phyloP scores from a whole-genome alignment of 2,113 vertebrate genomes.

The Ranitomeya imitator region DNA sequence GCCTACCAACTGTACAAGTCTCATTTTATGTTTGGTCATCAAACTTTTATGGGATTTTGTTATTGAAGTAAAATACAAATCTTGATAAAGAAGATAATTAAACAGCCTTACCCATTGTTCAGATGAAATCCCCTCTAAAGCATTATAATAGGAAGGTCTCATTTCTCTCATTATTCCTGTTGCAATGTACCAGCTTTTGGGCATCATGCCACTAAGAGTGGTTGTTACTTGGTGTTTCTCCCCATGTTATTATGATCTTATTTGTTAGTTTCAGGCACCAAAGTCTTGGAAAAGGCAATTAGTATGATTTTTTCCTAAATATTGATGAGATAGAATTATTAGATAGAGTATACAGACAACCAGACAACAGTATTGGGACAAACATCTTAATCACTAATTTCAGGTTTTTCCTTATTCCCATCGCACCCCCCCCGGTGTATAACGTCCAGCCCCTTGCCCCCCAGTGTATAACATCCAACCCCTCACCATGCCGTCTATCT shows the following conservation, averaged over 20 bases:
- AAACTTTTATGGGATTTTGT: conserved; percentile 29
- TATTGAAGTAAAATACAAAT: conserved; percentile 23
- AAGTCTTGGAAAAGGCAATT: neutral
- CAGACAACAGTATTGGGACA: too few relatives aligned
- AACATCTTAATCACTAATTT: too few relatives aligned
- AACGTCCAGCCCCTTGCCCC: too few relatives aligned
- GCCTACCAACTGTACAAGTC: conserved; percentile 70
- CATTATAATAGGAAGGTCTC: neutral
- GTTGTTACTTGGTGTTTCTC: neutral
- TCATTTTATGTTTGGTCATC: conserved; percentile 39
- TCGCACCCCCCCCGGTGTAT: too few relatives aligned
- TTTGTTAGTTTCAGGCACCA: neutral
- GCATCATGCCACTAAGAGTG: neutral
- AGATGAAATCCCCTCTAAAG: neutral
- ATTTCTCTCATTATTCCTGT: neutral
- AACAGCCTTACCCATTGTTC: neutral
- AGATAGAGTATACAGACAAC: too few relatives aligned
- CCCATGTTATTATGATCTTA: neutral
- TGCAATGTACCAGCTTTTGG: neutral
- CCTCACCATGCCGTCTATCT: too few relatives aligned
- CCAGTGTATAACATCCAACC: too few relatives aligned
- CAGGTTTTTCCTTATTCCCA: too few relatives aligned
- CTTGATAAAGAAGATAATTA: conserved; percentile 18
- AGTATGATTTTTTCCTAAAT: too few relatives aligned
- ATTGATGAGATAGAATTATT: too few relatives aligned